phyloP scores from a whole-genome alignment of 1,140 invertebrate species.

The Mycetomoellerius zeteki region DNA sequence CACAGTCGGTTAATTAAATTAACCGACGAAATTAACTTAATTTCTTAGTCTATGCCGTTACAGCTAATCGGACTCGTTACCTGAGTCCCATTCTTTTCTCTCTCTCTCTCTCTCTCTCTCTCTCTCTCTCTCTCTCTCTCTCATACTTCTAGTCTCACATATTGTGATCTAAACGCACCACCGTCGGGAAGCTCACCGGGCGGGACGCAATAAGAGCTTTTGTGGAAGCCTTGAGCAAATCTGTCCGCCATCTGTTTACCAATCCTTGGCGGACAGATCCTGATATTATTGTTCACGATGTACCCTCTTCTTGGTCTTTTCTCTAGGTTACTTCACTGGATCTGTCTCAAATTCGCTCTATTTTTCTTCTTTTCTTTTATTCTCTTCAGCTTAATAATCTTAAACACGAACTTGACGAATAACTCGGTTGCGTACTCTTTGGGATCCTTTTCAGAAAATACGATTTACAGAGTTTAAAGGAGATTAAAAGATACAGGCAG shows the following conservation, averaged over 20 bases:
- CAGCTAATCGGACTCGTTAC: conserved; percentile 61
- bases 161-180: conserved; percentile 70
- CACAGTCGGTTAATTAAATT: conserved; percentile 67
- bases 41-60: conserved; percentile 68
- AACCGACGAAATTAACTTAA: no score
- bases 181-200: conserved; percentile 63
- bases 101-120: conserved; percentile 1
- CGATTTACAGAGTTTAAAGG: not conserved
- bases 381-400: conserved; percentile 30
- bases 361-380: conserved; percentile 1
- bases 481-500: not conserved
- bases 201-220: conserved; percentile 75
- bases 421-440: conserved; percentile 14
- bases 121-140: not conserved
- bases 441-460: conserved; percentile 20
- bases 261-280: conserved; percentile 38
- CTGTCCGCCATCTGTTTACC: conserved; percentile 26
- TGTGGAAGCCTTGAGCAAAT: conserved; percentile 72
- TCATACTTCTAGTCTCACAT: conserved; percentile 61
- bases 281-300: conserved; percentile 59
- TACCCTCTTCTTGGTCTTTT: conserved; percentile 12
- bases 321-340: not conserved
- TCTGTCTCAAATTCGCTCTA: conserved; percentile 3
- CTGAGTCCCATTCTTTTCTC: conserved; percentile 38
- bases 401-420: conserved; percentile 12